Percentiles rank a stretch among this genome's conserved stretches.
These are phyloP conservation scores for Austrofundulus limnaeus DNA, from an alignment of 2,113 vertebrate species.

Conservation along the genomic window DNA sequence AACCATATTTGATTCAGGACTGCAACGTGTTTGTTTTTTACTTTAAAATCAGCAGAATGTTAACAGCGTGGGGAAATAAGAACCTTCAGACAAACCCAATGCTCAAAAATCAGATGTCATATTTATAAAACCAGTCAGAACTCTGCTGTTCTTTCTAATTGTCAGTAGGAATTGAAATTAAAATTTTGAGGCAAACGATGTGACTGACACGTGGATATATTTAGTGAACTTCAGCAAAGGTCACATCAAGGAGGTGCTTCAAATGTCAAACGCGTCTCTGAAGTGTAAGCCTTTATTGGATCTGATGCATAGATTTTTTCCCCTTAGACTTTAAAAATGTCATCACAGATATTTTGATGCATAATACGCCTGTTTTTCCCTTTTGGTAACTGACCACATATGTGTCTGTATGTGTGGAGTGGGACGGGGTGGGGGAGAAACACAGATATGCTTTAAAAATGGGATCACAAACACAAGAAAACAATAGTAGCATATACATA, in stretches of 20 bases:
- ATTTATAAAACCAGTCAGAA: slow-evolving; percentile 7
- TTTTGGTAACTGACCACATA: slow-evolving; percentile 8
- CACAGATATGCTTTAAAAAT: not conserved
- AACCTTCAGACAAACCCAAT: not conserved
- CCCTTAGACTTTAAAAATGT: slow-evolving; percentile 44
- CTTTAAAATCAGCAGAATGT: slow-evolving; percentile 5
- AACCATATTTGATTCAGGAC: too few relatives aligned
- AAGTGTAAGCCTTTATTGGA: slow-evolving; percentile 57
- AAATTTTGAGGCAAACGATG: slow-evolving; percentile 36
- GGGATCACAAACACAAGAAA: not conserved
- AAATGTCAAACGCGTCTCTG: slow-evolving; percentile 64
- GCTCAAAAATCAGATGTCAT: slow-evolving; percentile 19
- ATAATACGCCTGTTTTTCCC: slow-evolving; percentile 14
- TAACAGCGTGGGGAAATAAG: not conserved
- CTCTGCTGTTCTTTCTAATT: not conserved
- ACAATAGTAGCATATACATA: too few relatives aligned
- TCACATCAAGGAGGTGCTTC: slow-evolving; percentile 50
- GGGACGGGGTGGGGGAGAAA: too few relatives aligned
- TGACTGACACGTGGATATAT: slow-evolving; percentile 55
- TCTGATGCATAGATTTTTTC: slow-evolving; percentile 45
- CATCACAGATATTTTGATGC: slow-evolving; percentile 48
- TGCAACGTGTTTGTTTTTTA: too few relatives aligned
- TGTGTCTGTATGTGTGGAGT: not conserved
- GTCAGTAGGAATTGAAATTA: slow-evolving; percentile 28
- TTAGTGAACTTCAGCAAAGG: slow-evolving; percentile 62